Conservation (phyloP, 2,888 invertebrate species). For the Pteria penguin region DNA sequence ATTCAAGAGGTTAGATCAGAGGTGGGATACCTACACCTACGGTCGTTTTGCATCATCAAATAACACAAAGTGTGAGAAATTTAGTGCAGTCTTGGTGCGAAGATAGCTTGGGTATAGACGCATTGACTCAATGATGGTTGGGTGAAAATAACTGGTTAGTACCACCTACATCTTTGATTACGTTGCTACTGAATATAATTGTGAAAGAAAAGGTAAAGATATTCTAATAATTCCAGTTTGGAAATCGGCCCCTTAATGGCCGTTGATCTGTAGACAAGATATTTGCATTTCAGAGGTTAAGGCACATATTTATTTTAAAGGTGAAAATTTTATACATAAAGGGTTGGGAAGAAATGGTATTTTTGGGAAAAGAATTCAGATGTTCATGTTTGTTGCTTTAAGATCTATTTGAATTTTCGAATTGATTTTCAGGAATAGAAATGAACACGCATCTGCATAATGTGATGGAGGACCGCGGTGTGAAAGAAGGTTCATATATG, state of each 20-base stretch:
- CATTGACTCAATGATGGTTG: slow-evolving; percentile 19
- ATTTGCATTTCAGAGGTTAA: too few species aligned
- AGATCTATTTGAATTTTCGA: background rate
- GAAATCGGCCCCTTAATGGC: background rate
- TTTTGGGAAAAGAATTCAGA: too few species aligned
- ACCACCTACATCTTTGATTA: slow-evolving; percentile 15
- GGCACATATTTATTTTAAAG: too few species aligned
- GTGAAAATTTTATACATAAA: too few species aligned
- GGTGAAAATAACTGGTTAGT: slow-evolving; percentile 26
- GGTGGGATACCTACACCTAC: background rate
- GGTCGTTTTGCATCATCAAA: slow-evolving; percentile 28
- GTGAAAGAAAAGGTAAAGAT: slow-evolving; percentile 1
- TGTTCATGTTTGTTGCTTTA: too few species aligned
- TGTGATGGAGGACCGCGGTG: background rate
- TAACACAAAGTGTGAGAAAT: slow-evolving; percentile 23
- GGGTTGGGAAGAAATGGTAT: too few species aligned
- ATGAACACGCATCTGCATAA: background rate
- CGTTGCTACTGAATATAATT: background rate
- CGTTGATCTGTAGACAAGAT: too few species aligned
- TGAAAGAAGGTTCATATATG: background rate
- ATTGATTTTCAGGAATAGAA: background rate
- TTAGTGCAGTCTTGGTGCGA: slow-evolving; percentile 27
- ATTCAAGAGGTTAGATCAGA: background rate
- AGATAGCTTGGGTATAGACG: slow-evolving; percentile 11
- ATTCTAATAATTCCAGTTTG: background rate